Conservation (phyloP, 2,888 invertebrate genomes). For the Nomada flava region DNA sequence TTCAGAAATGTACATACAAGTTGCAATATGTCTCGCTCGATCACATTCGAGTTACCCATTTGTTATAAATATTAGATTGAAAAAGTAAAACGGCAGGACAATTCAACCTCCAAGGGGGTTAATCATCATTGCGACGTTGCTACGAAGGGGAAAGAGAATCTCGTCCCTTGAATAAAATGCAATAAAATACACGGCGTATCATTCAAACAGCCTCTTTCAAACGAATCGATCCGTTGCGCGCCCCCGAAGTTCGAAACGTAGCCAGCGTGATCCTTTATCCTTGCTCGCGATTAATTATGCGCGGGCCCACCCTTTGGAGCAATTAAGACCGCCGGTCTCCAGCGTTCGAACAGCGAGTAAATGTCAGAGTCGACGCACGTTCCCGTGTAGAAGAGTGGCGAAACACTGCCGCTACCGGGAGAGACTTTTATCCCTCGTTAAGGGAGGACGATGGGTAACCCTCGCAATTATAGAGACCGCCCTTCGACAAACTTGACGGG, state of each 20-base stretch:
- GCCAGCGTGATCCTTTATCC: constrained; percentile 45
- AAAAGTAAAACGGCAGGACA: too few species aligned
- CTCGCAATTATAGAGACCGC: constrained; percentile 73
- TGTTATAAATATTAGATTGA: too few species aligned
- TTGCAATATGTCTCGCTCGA: too few species aligned
- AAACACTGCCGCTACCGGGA: constrained; percentile 46
- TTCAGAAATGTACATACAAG: too few species aligned
- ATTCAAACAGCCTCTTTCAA: neutral
- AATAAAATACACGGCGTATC: neutral
- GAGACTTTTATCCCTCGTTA: constrained; percentile 66
- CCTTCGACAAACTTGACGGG: constrained; percentile 60
- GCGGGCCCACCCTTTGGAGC: constrained; percentile 54
- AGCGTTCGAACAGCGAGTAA: constrained; percentile 43
- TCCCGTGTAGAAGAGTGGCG: constrained; percentile 26
- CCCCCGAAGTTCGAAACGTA: constrained; percentile 23
- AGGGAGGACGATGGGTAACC: constrained; percentile 54
- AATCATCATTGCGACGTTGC: too few species aligned
- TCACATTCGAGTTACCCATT: too few species aligned
- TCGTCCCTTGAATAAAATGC: neutral
- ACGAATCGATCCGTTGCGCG: constrained; percentile 53
- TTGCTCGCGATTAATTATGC: constrained; percentile 67
- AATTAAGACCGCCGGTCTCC: constrained; percentile 61
- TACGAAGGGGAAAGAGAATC: neutral
- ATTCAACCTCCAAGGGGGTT: too few species aligned
- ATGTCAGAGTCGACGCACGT: constrained; percentile 61